phyloP scores from a whole-genome alignment of 2,888 invertebrate species.

The Neoaliturus tenellus region DNA sequence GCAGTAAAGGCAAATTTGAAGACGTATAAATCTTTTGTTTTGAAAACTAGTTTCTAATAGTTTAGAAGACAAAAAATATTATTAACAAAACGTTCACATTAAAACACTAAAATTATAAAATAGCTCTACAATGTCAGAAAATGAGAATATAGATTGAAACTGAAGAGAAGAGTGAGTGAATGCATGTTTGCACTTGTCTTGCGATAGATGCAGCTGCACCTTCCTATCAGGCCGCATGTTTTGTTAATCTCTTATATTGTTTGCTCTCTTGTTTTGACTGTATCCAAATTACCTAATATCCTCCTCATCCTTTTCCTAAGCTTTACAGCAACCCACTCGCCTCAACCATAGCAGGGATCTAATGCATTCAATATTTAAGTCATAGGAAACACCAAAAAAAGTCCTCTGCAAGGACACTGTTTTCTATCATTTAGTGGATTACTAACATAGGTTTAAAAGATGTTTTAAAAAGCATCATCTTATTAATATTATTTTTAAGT shows the following conservation, averaged over 20 bases:
- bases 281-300: background rate
- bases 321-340: conserved; percentile 4
- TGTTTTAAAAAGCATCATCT: too few species aligned
- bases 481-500: too few species aligned
- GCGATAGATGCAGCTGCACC: conserved; percentile 51
- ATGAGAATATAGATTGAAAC: background rate
- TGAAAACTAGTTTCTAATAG: too few species aligned
- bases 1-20: too few species aligned
- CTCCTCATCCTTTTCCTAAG: background rate
- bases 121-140: background rate
- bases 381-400: background rate
- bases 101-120: background rate
- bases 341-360: background rate
- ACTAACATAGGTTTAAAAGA: too few species aligned
- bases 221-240: background rate
- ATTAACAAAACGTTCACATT: too few species aligned
- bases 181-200: conserved; percentile 52
- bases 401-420: background rate
- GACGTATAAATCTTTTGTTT: too few species aligned
- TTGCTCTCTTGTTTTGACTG: conserved; percentile 12
- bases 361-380: conserved; percentile 4
- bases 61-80: too few species aligned
- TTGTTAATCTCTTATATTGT: background rate
- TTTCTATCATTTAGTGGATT: too few species aligned
- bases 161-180: conserved; percentile 42